A percentile compares a stretch with the other conserved stretches of the same genome.
Conservation (phyloP, 2,113 vertebrate genomes). For the Marmota flaviventris region DNA sequence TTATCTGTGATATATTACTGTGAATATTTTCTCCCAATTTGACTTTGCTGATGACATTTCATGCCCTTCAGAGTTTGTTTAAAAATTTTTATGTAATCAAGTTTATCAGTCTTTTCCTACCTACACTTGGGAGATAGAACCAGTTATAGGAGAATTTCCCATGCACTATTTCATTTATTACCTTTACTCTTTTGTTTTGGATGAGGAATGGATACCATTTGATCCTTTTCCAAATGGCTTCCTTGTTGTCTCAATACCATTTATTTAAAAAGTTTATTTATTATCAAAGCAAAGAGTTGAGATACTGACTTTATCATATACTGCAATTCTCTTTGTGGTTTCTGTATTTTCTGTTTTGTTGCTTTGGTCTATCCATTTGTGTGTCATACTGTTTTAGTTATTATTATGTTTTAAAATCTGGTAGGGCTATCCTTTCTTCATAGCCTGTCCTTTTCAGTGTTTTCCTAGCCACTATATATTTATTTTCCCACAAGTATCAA, state of each 20-base stretch:
- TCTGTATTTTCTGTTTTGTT: not conserved
- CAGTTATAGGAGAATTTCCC: not conserved
- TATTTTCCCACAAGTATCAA: not conserved
- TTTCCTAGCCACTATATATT: not conserved
- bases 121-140: not conserved
- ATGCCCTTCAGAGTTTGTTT: not conserved
- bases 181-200: not conserved
- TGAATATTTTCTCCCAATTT: conserved; percentile 24
- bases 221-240: not conserved
- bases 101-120: not conserved
- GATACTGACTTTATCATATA: not conserved
- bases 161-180: not conserved
- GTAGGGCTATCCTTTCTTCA: not conserved
- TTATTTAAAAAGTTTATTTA: not conserved
- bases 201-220: not conserved
- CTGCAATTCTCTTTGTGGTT: not conserved
- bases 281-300: not conserved
- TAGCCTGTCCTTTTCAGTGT: not conserved
- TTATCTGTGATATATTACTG: not conserved
- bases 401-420: not conserved
- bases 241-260: not conserved
- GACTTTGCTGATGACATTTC: not conserved
- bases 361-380: not conserved
- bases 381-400: not conserved
- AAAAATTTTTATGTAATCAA: not conserved